A percentile compares a stretch with the other conserved stretches of the same genome.
Conservation (phyloP, 2,888 invertebrate genomes). For the Malacosoma neustria region DNA sequence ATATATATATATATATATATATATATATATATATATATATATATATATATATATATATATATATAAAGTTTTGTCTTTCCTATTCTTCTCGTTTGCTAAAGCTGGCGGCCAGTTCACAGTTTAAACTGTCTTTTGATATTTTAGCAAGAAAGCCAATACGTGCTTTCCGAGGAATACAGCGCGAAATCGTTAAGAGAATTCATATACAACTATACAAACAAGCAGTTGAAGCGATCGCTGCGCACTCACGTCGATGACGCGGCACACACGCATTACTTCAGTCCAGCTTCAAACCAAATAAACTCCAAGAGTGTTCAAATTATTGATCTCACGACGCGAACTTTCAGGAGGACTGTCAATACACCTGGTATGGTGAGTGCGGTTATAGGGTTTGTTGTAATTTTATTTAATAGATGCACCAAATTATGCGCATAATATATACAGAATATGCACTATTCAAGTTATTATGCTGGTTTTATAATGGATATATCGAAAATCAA, state of each 20-base stretch:
- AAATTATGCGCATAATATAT: too few relatives aligned
- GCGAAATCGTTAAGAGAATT: slow-evolving; percentile 67
- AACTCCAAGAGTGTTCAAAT: slow-evolving; percentile 61
- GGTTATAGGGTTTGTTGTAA: background rate
- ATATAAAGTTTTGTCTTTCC: too few relatives aligned
- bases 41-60: too few relatives aligned
- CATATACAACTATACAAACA: slow-evolving; percentile 67
- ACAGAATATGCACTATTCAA: too few relatives aligned
- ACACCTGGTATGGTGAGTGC: slow-evolving; percentile 73
- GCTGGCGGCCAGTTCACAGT: too few relatives aligned
- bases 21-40: too few relatives aligned
- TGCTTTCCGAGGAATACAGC: slow-evolving; percentile 70
- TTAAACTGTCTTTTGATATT: slow-evolving; percentile 18
- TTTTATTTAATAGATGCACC: too few relatives aligned
- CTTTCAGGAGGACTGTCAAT: slow-evolving; percentile 77
- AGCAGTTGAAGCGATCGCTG: slow-evolving; percentile 45
- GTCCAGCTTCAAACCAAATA: slow-evolving; percentile 26
- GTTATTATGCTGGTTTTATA: too few relatives aligned
- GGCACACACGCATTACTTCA: slow-evolving; percentile 56
- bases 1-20: too few relatives aligned
- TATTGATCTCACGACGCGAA: slow-evolving; percentile 78
- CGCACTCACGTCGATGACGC: slow-evolving; percentile 47
- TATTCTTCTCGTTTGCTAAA: too few relatives aligned
- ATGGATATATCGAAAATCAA: too few relatives aligned
- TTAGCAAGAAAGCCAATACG: slow-evolving; percentile 81